These are phyloP conservation scores for Austrofundulus limnaeus DNA, from an alignment of 2,113 vertebrate species.

Conservation along the genomic window DNA sequence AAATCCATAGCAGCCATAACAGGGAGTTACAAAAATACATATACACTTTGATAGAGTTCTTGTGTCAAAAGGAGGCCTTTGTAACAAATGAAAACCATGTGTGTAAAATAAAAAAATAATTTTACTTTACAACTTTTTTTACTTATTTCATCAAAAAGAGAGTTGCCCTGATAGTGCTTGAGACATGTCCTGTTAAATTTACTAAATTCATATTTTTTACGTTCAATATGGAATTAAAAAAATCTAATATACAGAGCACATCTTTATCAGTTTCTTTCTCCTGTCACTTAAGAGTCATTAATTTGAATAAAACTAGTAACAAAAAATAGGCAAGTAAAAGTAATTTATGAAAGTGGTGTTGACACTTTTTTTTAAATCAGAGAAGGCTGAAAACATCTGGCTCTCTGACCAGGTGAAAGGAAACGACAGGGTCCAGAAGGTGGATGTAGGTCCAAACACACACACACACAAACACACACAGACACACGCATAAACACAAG, in stretches of 20 bases:
- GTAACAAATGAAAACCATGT: slow-evolving; percentile 15
- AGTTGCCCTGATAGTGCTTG: no score
- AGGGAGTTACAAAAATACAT: slow-evolving; percentile 1
- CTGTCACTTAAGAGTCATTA: not conserved
- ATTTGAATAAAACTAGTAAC: not conserved
- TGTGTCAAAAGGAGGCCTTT: not conserved
- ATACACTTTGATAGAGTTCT: slow-evolving; percentile 6
- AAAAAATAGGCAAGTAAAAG: not conserved
- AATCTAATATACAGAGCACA: no score
- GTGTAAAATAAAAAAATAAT: slow-evolving; percentile 14
- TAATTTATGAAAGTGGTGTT: not conserved
- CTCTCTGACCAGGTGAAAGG: slow-evolving; percentile 60
- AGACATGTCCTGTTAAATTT: no score
- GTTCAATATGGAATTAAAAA: no score
- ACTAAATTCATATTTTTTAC: no score
- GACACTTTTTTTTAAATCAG: slow-evolving; percentile 1
- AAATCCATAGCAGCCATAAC: slow-evolving; percentile 3
- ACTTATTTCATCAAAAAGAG: not conserved
- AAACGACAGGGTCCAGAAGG: slow-evolving; percentile 11
- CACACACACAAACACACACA: slow-evolving; percentile 25
- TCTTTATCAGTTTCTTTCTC: no score
- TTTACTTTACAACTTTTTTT: not conserved
- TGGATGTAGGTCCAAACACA: slow-evolving; percentile 20
- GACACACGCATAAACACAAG: slow-evolving; percentile 10
- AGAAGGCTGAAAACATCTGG: slow-evolving; percentile 60